Evolutionary conservation across 2,113 vertebrate genomes (phyloP).

Genomic region (Podarcis raffonei): DNA sequence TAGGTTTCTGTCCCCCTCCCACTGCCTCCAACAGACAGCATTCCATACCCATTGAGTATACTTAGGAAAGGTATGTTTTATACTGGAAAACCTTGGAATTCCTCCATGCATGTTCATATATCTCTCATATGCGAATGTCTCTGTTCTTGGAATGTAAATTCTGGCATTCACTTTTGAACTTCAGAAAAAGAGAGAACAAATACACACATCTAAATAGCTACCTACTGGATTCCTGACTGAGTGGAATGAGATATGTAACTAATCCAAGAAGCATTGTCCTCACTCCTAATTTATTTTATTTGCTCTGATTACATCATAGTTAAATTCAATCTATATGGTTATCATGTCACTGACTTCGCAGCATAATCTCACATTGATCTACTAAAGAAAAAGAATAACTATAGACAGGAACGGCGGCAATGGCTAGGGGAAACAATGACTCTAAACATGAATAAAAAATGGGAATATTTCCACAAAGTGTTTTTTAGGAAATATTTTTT

Average conservation of each 20-base stretch:
- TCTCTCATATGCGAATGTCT: neutral
- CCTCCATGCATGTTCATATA: neutral
- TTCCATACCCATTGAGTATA: neutral
- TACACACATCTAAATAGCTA: neutral
- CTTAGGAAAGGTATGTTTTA: neutral
- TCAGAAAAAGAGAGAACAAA: neutral
- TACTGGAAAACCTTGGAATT: no score
- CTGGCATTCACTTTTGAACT: neutral
- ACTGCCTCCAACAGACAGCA: neutral
- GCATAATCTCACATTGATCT: neutral
- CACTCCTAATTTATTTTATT: neutral
- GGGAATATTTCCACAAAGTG: neutral
- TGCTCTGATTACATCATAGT: neutral
- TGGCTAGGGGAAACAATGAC: neutral
- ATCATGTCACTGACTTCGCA: neutral
- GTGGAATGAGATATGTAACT: neutral
- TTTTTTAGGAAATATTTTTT: neutral
- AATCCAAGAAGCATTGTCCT: neutral
- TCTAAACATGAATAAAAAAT: neutral
- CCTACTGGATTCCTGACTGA: neutral
- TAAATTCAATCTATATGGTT: neutral
- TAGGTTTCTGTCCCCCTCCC: neutral
- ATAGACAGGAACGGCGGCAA: neutral
- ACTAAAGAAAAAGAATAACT: neutral
- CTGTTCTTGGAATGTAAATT: neutral